A percentile compares a stretch with the other conserved stretches of the same genome.
Conservation (phyloP, 1,140 invertebrate genomes). For the Caenorhabditis brenneri region DNA sequence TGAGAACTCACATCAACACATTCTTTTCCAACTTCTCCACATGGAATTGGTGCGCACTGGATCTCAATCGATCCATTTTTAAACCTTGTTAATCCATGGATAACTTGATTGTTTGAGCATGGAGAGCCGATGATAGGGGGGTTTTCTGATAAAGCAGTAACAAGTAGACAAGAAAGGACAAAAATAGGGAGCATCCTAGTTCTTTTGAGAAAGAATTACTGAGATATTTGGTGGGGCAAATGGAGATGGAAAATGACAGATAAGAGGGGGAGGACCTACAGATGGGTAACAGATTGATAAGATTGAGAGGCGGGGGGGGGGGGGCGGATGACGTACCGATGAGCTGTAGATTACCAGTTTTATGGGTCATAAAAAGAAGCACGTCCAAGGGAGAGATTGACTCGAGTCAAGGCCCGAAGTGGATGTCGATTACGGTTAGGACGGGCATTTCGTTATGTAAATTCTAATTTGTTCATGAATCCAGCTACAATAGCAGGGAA, state of each 20-base stretch:
- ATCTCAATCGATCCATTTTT: constrained; percentile 71
- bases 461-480: no score
- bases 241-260: neutral
- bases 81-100: constrained; percentile 62
- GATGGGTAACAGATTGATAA: no score
- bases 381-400: constrained; percentile 13
- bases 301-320: no score
- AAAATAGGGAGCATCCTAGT: constrained; percentile 8
- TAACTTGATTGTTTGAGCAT: constrained; percentile 9
- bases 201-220: neutral
- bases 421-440: no score
- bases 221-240: neutral
- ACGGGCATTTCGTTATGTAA: no score
- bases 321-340: no score
- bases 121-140: neutral
- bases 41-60: constrained; percentile 70
- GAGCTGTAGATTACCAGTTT: constrained; percentile 23
- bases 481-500: no score
- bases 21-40: constrained; percentile 59
- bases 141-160: constrained; percentile 7
- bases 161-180: constrained; percentile 12
- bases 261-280: constrained; percentile 15
- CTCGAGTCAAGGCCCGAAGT: constrained; percentile 15
- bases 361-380: constrained; percentile 20
- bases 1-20: constrained; percentile 58